phyloP scores from a whole-genome alignment of 2,888 invertebrate species.

The Flabesymbios commensalis region DNA sequence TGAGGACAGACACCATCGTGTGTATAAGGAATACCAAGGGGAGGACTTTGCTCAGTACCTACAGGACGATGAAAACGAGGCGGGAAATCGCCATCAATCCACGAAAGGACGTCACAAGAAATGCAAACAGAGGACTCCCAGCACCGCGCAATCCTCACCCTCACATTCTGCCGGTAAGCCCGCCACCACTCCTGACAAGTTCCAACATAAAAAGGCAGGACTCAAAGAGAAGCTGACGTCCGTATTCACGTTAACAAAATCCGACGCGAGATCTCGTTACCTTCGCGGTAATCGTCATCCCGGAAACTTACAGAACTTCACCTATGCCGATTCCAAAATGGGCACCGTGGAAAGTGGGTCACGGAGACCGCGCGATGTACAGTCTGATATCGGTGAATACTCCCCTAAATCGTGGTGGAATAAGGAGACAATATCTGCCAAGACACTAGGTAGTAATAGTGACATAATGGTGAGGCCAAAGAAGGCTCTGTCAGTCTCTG shows the following conservation, averaged over 20 bases:
- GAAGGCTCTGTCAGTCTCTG: neutral
- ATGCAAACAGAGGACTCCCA: no score
- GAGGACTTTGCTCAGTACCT: slow-evolving; percentile 13
- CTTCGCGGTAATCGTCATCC: no score
- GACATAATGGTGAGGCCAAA: neutral
- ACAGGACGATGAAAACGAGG: slow-evolving; percentile 5
- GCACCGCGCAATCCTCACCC: no score
- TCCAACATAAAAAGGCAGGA: no score
- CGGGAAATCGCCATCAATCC: no score
- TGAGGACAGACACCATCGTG: neutral
- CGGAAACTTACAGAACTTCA: slow-evolving; percentile 1
- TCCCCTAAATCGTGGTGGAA: slow-evolving; percentile 3
- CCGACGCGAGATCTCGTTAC: no score
- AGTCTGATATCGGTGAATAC: neutral
- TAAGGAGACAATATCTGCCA: slow-evolving; percentile 4
- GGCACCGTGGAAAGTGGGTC: neutral
- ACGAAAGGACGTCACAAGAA: no score
- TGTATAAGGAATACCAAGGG: slow-evolving; percentile 11
- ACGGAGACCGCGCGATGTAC: neutral
- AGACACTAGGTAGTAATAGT: neutral
- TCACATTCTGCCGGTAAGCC: no score
- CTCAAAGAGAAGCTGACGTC: no score
- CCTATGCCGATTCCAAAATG: slow-evolving; percentile 11
- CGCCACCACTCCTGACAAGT: no score
- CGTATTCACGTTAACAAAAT: no score